Evolutionary conservation across 2,888 invertebrate genomes (phyloP), one percentile per base, ranked within the genome.

Genomic region (Conops quadrifasciatus): DNA sequence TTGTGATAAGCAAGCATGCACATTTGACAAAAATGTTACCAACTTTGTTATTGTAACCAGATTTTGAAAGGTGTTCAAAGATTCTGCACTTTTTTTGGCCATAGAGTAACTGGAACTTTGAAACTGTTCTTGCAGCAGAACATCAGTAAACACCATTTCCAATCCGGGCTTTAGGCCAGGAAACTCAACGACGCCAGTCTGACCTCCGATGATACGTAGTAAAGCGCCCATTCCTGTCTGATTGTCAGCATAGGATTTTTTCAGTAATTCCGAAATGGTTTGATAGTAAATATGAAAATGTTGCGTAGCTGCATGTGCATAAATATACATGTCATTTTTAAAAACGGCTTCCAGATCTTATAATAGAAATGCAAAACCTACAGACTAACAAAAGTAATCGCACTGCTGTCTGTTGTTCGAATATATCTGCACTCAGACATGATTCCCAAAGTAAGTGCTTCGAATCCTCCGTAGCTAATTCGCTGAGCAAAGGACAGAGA

Each of bases 381-480:
- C 89, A 89, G 68, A 89, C 87, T 75, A 88, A 86, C 60, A 88
- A 83, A 30, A 90, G 81, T 36, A 92, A 82, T 71, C 90, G 86
- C 0, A 89, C 88, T 1, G 90, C 89, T 0, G 90, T 90, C 80
- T 90, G 89, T 19, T 89, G 88, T 72, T 88, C 87, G 24, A 90
- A 79, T 16, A 88, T 85, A 78, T 89, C 88, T 0, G 86, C 76
- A 78, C 88, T 88, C 0, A 90, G 73, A 26, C 85, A 84, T 36
- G 82, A 82, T 63, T 82, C 82, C 85, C 86, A 84, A 3, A 92
- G 82, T 77, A 91, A 83, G 62, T 87, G 87, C 74, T 90, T 87
- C 1, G 91, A 85, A 45, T 88, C 86, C n/a, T 91, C 90, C 65
- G 88, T 88, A 2, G 87, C 86, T 26, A 90, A 85, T 26, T 90